Evolutionary conservation across 2,888 invertebrate genomes (phyloP).

Genomic region (Caenorhabditis japonica): DNA sequence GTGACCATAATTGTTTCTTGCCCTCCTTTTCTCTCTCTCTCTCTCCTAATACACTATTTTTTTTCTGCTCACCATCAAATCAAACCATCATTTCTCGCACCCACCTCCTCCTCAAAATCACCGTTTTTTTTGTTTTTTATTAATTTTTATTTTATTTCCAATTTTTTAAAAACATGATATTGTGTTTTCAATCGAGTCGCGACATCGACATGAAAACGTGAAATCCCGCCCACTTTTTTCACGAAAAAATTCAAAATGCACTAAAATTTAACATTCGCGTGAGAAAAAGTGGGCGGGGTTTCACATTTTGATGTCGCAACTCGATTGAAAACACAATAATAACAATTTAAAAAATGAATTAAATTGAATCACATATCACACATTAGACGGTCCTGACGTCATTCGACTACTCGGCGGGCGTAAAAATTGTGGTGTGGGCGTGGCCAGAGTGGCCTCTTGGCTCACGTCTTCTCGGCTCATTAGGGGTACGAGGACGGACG

Average conservation of each 20-base stretch:
- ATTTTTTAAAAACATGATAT: neutral
- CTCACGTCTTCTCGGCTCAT: constrained; percentile 68
- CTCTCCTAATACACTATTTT: too few relatives aligned
- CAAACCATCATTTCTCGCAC: neutral
- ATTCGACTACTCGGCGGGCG: constrained; percentile 60
- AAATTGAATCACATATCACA: too few relatives aligned
- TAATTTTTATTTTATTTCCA: neutral
- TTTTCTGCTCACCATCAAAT: too few relatives aligned
- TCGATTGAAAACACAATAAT: too few relatives aligned
- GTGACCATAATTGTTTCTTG: constrained; percentile 35
- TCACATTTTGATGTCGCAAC: too few relatives aligned
- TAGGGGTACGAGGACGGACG: constrained; percentile 71
- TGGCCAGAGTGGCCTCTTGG: constrained; percentile 24
- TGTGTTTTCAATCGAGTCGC: too few relatives aligned
- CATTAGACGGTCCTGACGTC: constrained; percentile 20
- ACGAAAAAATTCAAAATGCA: too few relatives aligned
- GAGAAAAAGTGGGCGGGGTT: too few relatives aligned
- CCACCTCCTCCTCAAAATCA: neutral
- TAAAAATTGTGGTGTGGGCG: constrained; percentile 49
- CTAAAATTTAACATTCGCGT: too few relatives aligned
- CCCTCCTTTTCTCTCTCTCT: too few relatives aligned
- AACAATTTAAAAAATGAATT: neutral
- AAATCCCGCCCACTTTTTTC: too few relatives aligned
- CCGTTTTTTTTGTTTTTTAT: neutral
- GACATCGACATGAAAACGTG: too few relatives aligned